phyloP scores from a whole-genome alignment of 2,797 vertebrate species.

The Tragopan temminckii region DNA sequence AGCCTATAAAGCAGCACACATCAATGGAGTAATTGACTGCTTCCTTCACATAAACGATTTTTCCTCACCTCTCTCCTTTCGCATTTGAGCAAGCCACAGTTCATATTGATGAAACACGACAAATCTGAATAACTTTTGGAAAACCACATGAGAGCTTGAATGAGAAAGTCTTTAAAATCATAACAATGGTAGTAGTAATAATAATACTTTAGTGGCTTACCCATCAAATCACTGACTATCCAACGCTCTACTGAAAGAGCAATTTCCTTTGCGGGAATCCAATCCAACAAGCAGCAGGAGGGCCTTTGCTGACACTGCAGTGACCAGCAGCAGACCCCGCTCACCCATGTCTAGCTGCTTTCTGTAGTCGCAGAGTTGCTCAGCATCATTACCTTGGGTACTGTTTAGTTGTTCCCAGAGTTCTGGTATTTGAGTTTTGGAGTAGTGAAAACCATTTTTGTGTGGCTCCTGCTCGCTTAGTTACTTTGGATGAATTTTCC shows the following conservation, averaged over 20 bases:
- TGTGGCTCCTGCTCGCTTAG: neutral
- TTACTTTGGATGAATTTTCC: neutral
- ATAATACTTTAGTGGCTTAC: neutral
- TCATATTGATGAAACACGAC: neutral
- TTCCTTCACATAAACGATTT: neutral
- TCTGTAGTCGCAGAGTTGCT: neutral
- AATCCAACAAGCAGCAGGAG: neutral
- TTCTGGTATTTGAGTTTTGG: neutral
- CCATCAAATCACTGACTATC: neutral
- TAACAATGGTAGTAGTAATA: neutral
- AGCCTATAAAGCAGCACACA: constrained; percentile 10
- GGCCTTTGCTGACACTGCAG: neutral
- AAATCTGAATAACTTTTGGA: neutral
- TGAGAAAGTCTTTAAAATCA: neutral
- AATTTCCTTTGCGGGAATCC: neutral
- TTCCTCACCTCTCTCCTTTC: neutral
- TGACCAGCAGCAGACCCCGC: neutral
- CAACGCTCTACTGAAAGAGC: neutral
- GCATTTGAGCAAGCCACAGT: neutral
- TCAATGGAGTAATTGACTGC: constrained; percentile 17
- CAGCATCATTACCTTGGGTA: neutral
- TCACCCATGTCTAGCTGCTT: neutral
- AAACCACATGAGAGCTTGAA: neutral
- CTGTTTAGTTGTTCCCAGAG: neutral
- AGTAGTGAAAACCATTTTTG: neutral